A percentile compares a stretch with the other conserved stretches of the same genome.
Evolutionary conservation across 2,888 invertebrate species (phyloP).

Genomic region (Hylaea fasciaria): DNA sequence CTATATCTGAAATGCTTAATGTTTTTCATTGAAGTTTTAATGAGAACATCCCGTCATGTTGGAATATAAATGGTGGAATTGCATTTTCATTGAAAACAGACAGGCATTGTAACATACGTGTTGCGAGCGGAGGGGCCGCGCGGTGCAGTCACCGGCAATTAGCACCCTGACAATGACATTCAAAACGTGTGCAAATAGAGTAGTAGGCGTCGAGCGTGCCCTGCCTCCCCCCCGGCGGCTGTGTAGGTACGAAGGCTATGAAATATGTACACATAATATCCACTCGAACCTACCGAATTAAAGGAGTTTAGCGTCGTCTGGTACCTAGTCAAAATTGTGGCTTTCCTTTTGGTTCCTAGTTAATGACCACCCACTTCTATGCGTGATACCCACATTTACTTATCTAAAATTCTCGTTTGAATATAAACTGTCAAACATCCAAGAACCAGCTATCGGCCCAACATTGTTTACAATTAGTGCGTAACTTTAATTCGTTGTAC

Average conservation of each 20-base stretch:
- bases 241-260: constrained; percentile 1
- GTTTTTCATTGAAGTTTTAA: constrained; percentile 52
- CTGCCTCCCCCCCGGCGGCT: constrained; percentile 44
- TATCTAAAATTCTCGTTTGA: constrained; percentile 17
- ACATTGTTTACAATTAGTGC: constrained; percentile 59
- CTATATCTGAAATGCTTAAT: constrained; percentile 29
- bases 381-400: not conserved
- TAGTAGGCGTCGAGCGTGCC: constrained; percentile 49
- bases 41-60: constrained; percentile 46
- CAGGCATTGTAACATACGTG: constrained; percentile 51
- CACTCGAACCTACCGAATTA: too few relatives aligned
- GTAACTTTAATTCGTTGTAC: too few relatives aligned
- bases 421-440: constrained; percentile 43
- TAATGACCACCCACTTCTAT: too few relatives aligned
- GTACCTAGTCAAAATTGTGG: too few relatives aligned
- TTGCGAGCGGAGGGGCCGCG: constrained; percentile 42
- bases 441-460: constrained; percentile 58
- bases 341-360: too few relatives aligned
- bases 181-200: constrained; percentile 80
- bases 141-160: constrained; percentile 66
- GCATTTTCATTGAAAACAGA: constrained; percentile 53
- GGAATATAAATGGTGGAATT: constrained; percentile 46
- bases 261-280: too few relatives aligned
- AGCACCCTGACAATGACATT: constrained; percentile 81
- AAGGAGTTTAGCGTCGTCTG: too few relatives aligned